Base-by-base conservation (phyloP, 2,797 vertebrate species). In the Chelonia mydas region DNA sequence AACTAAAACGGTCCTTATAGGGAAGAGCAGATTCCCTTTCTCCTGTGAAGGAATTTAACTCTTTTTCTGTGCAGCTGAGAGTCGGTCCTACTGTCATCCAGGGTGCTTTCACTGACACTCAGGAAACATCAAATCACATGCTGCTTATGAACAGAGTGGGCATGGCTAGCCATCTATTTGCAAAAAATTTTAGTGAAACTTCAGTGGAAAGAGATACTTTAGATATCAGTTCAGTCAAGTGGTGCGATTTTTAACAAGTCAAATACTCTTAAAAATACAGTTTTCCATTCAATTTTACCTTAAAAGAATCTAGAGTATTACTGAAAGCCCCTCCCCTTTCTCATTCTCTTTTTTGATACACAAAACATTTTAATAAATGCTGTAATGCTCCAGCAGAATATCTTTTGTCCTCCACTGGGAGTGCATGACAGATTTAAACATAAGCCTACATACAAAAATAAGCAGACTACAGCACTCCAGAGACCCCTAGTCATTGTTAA, bases 401-500 rank as follows among this genome's bases (percentile, higher is more conserved):
- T 87, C 91, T 87, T 81, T 84, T 89, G 76, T 87, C 51, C 88
- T 96, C 89, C 92, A 0, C 83, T 0, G 54, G 91, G 92, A 92
- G 53, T 5, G 41, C 53, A 12, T 37, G 88, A 81, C 90, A 92
- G 78, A 54, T 95, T 90, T 77, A 81, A 90, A 88, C 95, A 82
- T 3, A 47, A 95, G 68, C 80, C 89, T 83, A 88, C 65, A 49
- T 8, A 47, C 77, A 31, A 41, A 83, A 90, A 74, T 79, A n/a
- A 83, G 91, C 90, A 81, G 74, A 57, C 8, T 50, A 87, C 91
- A 91, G 72, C 85, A 81, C 93, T 47, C 90, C 91, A 12, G 95
- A 93, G 86, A 86, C 33, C 87, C 33, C 61, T 21, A 49, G 81
- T 93, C 94, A 72, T 86, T 80, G 83, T 53, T 87, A 41, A 81